A percentile compares a stretch with the other conserved stretches of the same genome.
Conservation (phyloP, 2,888 invertebrate species). For the Mythimna loreyi region DNA sequence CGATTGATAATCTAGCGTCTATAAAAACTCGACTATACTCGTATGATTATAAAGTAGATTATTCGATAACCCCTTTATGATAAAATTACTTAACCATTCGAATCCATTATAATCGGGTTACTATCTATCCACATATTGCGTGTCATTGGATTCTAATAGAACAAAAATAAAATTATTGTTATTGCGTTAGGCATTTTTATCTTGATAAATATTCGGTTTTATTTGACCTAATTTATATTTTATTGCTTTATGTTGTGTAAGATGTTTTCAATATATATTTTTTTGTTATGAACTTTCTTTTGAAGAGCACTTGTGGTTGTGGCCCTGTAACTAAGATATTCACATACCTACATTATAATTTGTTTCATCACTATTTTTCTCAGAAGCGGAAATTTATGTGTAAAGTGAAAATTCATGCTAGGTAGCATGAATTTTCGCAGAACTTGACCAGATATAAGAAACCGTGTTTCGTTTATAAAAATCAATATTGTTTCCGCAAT, state of each 20-base stretch:
- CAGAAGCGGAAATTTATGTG: too few relatives aligned
- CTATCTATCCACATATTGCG: constrained; percentile 5
- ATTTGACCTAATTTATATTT: constrained; percentile 21
- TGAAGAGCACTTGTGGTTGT: too few relatives aligned
- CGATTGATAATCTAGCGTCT: constrained; percentile 30
- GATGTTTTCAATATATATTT: background rate
- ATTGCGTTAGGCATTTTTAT: constrained; percentile 15
- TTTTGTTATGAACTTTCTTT: background rate
- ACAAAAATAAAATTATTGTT: background rate
- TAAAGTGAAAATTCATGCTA: too few relatives aligned
- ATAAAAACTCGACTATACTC: constrained; percentile 21
- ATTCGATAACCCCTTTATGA: constrained; percentile 41
- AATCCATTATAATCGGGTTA: constrained; percentile 26
- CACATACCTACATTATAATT: too few relatives aligned
- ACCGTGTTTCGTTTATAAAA: too few relatives aligned
- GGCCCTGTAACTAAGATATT: too few relatives aligned
- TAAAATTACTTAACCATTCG: constrained; percentile 8
- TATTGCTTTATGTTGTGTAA: background rate
- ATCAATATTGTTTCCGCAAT: too few relatives aligned
- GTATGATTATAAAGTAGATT: constrained; percentile 33
- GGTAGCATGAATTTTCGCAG: too few relatives aligned
- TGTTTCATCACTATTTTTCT: too few relatives aligned
- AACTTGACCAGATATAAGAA: too few relatives aligned
- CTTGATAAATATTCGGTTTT: background rate
- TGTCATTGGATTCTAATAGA: constrained; percentile 6